A percentile compares a stretch with the other conserved stretches of the same genome.
Conservation (phyloP, 2,888 invertebrate species). For the Sminthurides aquaticus region DNA sequence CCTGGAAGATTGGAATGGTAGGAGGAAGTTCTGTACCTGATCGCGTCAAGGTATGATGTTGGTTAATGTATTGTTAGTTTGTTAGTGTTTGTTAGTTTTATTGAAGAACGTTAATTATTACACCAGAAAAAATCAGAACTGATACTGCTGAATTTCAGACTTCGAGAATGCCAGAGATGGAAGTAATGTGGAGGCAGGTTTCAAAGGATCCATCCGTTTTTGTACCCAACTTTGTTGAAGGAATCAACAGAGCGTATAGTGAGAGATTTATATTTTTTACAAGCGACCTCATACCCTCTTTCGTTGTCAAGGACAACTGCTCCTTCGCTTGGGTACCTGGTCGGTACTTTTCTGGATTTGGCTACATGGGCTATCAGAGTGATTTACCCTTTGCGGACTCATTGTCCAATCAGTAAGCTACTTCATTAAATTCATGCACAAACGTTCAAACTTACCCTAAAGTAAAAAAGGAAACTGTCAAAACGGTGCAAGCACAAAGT, state of each 20-base stretch:
- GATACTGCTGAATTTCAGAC: constrained; percentile 31
- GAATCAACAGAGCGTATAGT: constrained; percentile 31
- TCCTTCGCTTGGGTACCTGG: constrained; percentile 33
- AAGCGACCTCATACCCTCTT: constrained; percentile 37
- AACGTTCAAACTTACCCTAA: neutral
- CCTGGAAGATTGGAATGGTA: constrained; percentile 38
- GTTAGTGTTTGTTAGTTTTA: neutral
- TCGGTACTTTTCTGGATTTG: constrained; percentile 40
- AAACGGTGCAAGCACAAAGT: constrained; percentile 6
- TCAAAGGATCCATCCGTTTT: constrained; percentile 29
- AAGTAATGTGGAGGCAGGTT: constrained; percentile 28
- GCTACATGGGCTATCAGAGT: constrained; percentile 41
- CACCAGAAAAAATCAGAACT: too few relatives aligned
- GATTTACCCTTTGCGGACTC: constrained; percentile 33
- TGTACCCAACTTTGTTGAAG: constrained; percentile 32
- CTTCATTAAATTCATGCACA: neutral
- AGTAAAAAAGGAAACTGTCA: neutral
- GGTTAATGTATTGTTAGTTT: too few relatives aligned
- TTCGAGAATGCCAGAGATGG: constrained; percentile 30
- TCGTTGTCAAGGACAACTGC: constrained; percentile 38
- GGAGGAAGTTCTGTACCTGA: constrained; percentile 37
- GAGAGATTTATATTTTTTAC: constrained; percentile 40
- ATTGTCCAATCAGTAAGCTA: constrained; percentile 33
- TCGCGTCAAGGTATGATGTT: constrained; percentile 37
- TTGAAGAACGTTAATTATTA: neutral